These are phyloP conservation scores for Lepidochrysops patricia DNA, from an alignment of 2,888 invertebrate species.

Conservation along the genomic window DNA sequence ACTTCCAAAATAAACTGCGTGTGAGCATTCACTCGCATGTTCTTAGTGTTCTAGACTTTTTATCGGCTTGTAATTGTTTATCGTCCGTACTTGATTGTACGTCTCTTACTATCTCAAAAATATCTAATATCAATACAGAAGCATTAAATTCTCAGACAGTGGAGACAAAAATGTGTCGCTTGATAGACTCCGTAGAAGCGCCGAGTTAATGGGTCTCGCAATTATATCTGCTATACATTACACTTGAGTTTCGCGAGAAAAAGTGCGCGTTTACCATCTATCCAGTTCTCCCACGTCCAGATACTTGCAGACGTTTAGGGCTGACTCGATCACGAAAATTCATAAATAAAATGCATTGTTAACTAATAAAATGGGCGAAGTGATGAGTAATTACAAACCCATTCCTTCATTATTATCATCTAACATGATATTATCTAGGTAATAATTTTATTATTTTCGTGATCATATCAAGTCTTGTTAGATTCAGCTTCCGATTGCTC, in stretches of 20 bases:
- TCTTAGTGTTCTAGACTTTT: not conserved
- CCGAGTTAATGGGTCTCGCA: constrained; percentile 39
- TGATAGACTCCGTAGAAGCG: constrained; percentile 23
- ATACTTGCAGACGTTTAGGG: not conserved
- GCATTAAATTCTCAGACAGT: constrained; percentile 16
- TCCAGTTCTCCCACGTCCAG: constrained; percentile 67
- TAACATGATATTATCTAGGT: no score
- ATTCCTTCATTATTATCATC: no score
- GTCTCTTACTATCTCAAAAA: not conserved
- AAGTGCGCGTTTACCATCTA: constrained; percentile 43
- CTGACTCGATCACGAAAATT: not conserved
- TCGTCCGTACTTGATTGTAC: not conserved
- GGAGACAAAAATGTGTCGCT: constrained; percentile 19
- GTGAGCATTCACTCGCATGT: not conserved
- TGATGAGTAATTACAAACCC: no score
- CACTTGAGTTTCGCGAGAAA: constrained; percentile 32
- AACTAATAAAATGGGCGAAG: no score
- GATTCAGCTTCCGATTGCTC: not conserved
- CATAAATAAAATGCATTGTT: not conserved
- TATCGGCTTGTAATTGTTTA: no score
- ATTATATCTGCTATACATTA: constrained; percentile 40
- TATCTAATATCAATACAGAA: not conserved
- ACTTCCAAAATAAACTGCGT: not conserved
- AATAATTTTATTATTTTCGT: no score
- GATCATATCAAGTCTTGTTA: no score